A percentile compares a stretch with the other conserved stretches of the same genome.
phyloP scores from a whole-genome alignment of 2,797 vertebrate genomes.

The Mallotus villosus region DNA sequence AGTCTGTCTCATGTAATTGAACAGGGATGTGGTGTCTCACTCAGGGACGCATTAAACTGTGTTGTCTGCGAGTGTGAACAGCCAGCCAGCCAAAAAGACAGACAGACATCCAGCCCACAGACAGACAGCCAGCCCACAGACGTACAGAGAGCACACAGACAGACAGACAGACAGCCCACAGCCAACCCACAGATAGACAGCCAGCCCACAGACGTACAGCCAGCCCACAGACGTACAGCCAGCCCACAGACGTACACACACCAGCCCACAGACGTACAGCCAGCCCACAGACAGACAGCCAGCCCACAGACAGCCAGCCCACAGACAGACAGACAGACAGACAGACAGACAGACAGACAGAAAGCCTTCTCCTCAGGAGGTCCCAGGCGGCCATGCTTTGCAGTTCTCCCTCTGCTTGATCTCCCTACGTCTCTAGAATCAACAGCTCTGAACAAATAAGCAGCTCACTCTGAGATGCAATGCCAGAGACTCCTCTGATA shows the following conservation, averaged over 20 bases:
- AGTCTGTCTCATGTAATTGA: background rate
- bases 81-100: no score
- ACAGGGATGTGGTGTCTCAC: background rate
- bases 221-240: no score
- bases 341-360: background rate
- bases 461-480: constrained; percentile 36
- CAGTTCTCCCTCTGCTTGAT: background rate
- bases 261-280: no score
- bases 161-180: no score
- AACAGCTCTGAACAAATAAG: constrained; percentile 36
- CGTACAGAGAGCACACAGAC: no score
- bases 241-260: background rate
- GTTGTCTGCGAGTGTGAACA: background rate
- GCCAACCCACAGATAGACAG: background rate
- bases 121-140: no score
- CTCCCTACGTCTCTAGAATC: background rate
- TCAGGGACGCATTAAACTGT: background rate
- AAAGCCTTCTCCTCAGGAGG: background rate
- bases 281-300: background rate
- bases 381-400: background rate
- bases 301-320: background rate
- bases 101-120: no score
- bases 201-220: background rate
- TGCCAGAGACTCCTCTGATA: constrained; percentile 16
- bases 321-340: background rate